Percentiles rank a stretch among this genome's conserved stretches.
Conservation (phyloP, 2,888 invertebrate species). For the Stenodera caucasica region DNA sequence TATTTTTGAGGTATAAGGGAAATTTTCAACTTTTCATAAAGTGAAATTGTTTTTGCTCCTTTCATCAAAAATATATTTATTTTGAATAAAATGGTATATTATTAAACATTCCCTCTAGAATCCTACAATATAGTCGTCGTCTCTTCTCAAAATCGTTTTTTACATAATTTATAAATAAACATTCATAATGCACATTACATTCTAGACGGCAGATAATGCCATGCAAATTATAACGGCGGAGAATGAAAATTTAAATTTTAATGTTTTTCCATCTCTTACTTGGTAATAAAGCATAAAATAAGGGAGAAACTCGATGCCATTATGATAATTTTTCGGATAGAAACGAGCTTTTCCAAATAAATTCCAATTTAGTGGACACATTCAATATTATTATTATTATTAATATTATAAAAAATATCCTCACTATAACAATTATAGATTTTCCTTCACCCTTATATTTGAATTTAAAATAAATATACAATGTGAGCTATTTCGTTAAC, state of each 20-base stretch:
- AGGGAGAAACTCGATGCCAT: conserved; percentile 30
- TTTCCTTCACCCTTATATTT: conserved; percentile 43
- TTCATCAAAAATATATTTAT: neutral
- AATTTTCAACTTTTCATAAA: neutral
- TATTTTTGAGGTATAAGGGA: too few species aligned
- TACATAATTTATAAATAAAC: conserved; percentile 58
- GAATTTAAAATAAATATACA: conserved; percentile 51
- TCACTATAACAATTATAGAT: conserved; percentile 10
- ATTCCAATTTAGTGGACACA: conserved; percentile 29
- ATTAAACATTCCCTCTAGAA: neutral
- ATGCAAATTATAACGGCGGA: conserved; percentile 52
- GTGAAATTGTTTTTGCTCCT: conserved; percentile 5
- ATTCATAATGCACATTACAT: conserved; percentile 56
- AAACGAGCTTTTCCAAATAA: conserved; percentile 27
- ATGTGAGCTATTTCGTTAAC: conserved; percentile 53
- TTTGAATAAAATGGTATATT: neutral
- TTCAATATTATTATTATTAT: conserved; percentile 17
- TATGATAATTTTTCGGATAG: conserved; percentile 31
- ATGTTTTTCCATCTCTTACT: conserved; percentile 48
- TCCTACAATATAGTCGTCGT: neutral
- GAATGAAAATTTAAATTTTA: conserved; percentile 52
- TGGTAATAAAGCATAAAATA: conserved; percentile 38
- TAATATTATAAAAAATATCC: conserved; percentile 18
- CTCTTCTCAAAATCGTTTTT: conserved; percentile 47
- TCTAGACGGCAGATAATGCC: conserved; percentile 49